Evolutionary conservation across 2,888 invertebrate species (phyloP), one percentile per base, ranked within the genome.

Genomic region (Campopleginae sp.): DNA sequence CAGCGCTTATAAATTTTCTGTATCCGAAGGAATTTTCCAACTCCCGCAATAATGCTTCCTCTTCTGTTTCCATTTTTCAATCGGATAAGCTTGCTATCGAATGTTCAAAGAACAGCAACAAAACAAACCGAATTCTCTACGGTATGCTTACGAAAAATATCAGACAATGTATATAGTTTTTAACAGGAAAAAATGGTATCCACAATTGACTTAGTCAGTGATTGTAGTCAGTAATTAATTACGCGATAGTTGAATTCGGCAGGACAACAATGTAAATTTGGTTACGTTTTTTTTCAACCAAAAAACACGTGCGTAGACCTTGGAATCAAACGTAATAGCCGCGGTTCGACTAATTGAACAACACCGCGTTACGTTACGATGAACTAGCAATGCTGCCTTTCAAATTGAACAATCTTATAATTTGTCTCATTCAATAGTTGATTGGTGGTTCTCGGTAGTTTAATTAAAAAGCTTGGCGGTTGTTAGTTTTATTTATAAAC

Each of bases 11-110:
- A 61, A 80, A 80, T 65, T 42, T 12, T 12, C 58, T n/a, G 31
- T 38, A 66, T 46, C 84, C 76, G 27, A 84, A 84, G 19, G 19
- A 42, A 51, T 7, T 19, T 38, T 66, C 65, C 63, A 82, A 23
- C 19, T 63, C 10, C n/a, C 42, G 8, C 23, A 12, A 54, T n/a
- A 72, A 44, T 10, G n/a, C 14, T 6, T 14, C 14, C 33, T 61
- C 27, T 10, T 12, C 10, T 19, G 38, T 38, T 65, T n/a, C 14
- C 63, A 65, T 82, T 72, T 23, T 51, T 48, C 27, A 51, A 10
- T 51, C 33, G 23, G 27, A 54, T 48, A 42, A 51, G 1, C 14
- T 66, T 19, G 19, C 17, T n/a, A n/a, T 48, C 48, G 12, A 48
- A n/a, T 51, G 51, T 51, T 19, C 2, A 19, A 19, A 51, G 8